Conservation (phyloP, 2,113 vertebrate genomes). For the Dipodomys stephensi region DNA sequence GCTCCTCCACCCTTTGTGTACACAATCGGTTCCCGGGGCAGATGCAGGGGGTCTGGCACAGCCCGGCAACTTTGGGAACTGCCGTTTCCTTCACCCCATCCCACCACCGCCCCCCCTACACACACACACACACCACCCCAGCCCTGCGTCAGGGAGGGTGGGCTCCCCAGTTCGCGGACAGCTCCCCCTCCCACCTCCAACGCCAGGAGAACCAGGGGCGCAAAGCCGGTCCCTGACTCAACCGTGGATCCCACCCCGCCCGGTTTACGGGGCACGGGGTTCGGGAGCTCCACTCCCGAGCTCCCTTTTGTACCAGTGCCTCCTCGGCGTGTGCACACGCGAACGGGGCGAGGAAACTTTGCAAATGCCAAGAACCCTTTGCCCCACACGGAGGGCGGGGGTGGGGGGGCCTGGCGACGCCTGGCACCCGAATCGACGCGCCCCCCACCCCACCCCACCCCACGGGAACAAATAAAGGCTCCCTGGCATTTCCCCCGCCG, state of each 20-base stretch:
- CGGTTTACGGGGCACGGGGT: neutral
- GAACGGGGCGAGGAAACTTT: constrained; percentile 64
- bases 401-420: neutral
- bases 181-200: neutral
- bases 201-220: no score
- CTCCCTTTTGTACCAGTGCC: constrained; percentile 2
- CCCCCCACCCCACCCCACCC: neutral
- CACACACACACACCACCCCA: constrained; percentile 33
- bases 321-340: neutral
- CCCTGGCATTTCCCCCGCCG: neutral
- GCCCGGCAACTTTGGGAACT: constrained; percentile 78
- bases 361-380: constrained; percentile 47
- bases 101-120: no score
- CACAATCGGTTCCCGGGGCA: constrained; percentile 22
- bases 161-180: constrained; percentile 47
- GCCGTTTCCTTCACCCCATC: constrained; percentile 72
- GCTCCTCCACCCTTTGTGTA: constrained; percentile 79
- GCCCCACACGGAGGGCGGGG: neutral
- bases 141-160: constrained; percentile 60
- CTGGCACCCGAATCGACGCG: neutral
- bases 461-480: no score
- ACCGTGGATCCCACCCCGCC: neutral
- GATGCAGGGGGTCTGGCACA: constrained; percentile 67
- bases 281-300: neutral
- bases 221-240: neutral